These are phyloP conservation scores for Papilio dardanus DNA, from an alignment of 1,140 invertebrate species.

Conservation along the genomic window DNA sequence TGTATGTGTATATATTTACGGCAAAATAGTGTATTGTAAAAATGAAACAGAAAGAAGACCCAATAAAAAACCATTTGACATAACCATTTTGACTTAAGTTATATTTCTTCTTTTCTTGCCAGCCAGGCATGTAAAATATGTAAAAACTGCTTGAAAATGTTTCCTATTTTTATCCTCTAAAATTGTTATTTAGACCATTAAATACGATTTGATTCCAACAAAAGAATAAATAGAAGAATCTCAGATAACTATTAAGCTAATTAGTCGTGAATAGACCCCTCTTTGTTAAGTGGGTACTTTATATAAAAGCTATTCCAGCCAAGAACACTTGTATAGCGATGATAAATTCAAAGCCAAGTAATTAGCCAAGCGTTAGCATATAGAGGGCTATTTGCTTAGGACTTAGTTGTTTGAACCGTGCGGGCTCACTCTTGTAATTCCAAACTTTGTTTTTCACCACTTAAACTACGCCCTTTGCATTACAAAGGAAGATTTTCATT, in stretches of 20 bases:
- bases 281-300: not conserved
- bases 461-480: not conserved
- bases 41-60: too few relatives aligned
- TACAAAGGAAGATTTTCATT: not conserved
- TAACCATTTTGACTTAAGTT: too few relatives aligned
- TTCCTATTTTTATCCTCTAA: too few relatives aligned
- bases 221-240: not conserved
- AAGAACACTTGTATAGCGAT: not conserved
- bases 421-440: conserved; percentile 3
- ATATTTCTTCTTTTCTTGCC: too few relatives aligned
- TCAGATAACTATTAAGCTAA: not conserved
- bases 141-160: too few relatives aligned
- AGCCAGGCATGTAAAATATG: too few relatives aligned
- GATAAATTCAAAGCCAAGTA: conserved; percentile 22
- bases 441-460: conserved; percentile 30
- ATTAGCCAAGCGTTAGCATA: conserved; percentile 13
- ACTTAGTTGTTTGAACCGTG: not conserved
- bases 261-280: not conserved
- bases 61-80: too few relatives aligned
- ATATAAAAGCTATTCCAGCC: not conserved
- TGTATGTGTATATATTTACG: too few relatives aligned
- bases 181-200: too few relatives aligned
- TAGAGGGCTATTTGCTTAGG: conserved; percentile 28
- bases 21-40: too few relatives aligned
- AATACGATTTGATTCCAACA: not conserved